These are phyloP conservation scores for Scaptomyza cyrtandrae DNA, from an alignment of 2,888 invertebrate species.

Conservation along the genomic window DNA sequence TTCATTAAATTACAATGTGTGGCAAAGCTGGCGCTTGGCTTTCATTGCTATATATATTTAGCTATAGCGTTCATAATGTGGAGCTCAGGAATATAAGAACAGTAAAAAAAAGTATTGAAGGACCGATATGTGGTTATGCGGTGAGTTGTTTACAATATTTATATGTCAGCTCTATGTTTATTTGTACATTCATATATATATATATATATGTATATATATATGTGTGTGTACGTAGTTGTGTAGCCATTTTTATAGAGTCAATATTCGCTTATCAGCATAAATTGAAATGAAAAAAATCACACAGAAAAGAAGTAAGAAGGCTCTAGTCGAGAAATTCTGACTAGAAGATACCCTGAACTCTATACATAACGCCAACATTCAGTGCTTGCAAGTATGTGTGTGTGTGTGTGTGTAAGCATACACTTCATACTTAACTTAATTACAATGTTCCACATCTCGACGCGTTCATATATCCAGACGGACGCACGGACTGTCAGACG, in stretches of 20 bases:
- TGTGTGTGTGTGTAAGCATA: too few relatives aligned
- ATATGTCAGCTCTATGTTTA: not conserved
- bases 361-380: too few relatives aligned
- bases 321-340: too few relatives aligned
- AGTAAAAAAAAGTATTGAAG: conserved; percentile 38
- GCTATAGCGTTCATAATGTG: conserved; percentile 30
- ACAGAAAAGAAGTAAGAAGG: too few relatives aligned
- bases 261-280: not conserved
- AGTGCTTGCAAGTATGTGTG: too few relatives aligned
- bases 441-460: too few relatives aligned
- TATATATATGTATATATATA: not conserved
- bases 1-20: conserved; percentile 44
- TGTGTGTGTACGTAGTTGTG: not conserved
- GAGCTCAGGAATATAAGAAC: conserved; percentile 49
- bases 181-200: not conserved
- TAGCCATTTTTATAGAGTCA: not conserved
- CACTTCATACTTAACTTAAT: too few relatives aligned
- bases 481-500: too few relatives aligned
- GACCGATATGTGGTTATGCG: conserved; percentile 74
- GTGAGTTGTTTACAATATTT: conserved; percentile 52
- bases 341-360: too few relatives aligned
- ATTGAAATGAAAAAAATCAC: not conserved
- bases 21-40: conserved; percentile 25
- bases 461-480: too few relatives aligned
- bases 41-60: conserved; percentile 33